Conservation (phyloP, 2,888 invertebrate species). For the Panzeria rudis region DNA sequence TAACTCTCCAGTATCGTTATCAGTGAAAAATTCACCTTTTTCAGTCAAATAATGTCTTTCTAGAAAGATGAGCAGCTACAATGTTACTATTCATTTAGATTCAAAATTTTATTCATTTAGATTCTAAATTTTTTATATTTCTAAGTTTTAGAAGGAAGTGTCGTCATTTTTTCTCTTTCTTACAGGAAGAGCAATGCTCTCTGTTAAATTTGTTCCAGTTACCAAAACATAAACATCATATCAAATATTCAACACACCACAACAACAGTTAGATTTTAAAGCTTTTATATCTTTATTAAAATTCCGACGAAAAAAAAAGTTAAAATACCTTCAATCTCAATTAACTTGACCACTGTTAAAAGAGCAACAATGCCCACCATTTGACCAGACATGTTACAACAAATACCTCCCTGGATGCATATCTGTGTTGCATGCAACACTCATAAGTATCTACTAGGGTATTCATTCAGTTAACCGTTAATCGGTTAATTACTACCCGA, state of each 20-base stretch:
- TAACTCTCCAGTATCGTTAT: no score
- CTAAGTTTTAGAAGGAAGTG: no score
- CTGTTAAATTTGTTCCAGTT: not conserved
- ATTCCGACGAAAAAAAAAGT: constrained; percentile 30
- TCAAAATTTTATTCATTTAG: no score
- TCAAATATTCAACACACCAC: constrained; percentile 13
- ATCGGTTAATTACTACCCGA: no score
- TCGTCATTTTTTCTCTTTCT: no score
- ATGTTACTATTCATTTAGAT: no score
- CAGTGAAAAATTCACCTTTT: no score
- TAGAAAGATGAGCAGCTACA: no score
- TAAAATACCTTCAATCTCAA: constrained; percentile 63
- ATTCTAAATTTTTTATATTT: no score
- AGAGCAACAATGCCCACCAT: constrained; percentile 52
- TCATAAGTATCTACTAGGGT: not conserved
- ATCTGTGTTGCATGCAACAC: constrained; percentile 40
- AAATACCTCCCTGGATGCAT: constrained; percentile 44
- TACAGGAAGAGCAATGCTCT: no score
- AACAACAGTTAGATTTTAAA: not conserved
- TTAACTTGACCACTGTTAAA: constrained; percentile 54
- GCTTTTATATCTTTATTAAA: constrained; percentile 24
- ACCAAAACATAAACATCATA: not conserved
- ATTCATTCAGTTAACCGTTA: no score
- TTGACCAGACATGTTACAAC: constrained; percentile 44
- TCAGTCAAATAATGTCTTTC: no score